Percentiles rank a stretch among this genome's conserved stretches.
These are phyloP conservation scores for Acleris emargana DNA, from an alignment of 2,888 invertebrate species.

Conservation along the genomic window DNA sequence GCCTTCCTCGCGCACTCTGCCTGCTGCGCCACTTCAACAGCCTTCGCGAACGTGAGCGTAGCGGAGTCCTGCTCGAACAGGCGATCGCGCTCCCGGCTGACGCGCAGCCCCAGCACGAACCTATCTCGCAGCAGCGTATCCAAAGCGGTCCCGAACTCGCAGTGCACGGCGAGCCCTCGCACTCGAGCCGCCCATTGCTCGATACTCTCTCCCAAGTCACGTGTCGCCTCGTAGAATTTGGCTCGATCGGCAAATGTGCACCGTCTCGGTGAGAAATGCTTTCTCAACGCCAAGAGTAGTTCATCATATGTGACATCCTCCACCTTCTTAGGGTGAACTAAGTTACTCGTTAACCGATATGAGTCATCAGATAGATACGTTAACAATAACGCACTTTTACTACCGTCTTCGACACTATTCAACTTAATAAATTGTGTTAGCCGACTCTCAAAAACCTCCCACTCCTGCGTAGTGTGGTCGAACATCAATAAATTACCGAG, in stretches of 20 bases:
- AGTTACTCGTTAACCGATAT: constrained; percentile 2
- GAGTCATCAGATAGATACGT: constrained; percentile 9
- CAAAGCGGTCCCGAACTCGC: constrained; percentile 34
- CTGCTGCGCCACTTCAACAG: constrained; percentile 39
- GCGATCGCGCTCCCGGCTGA: constrained; percentile 28
- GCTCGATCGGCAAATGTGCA: constrained; percentile 39
- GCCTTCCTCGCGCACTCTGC: constrained; percentile 20
- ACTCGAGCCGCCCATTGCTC: constrained; percentile 40
- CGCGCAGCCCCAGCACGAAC: constrained; percentile 35
- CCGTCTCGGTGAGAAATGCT: constrained; percentile 40
- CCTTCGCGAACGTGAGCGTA: constrained; percentile 26
- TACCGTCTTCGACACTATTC: neutral
- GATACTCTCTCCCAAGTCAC: constrained; percentile 33
- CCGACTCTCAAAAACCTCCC: constrained; percentile 6
- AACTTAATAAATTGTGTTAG: constrained; percentile 2
- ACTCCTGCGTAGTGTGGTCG: constrained; percentile 12
- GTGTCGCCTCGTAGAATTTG: constrained; percentile 40
- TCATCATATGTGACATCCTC: constrained; percentile 20
- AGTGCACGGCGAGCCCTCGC: constrained; percentile 37
- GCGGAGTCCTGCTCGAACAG: constrained; percentile 36
- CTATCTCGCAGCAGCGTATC: constrained; percentile 23
- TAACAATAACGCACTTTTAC: constrained; percentile 5
- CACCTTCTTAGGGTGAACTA: neutral
- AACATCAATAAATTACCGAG: constrained; percentile 3
- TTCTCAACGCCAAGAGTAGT: constrained; percentile 20